Base-by-base conservation (phyloP, 2,888 invertebrate genomes). In the Cephus nigrinus region DNA sequence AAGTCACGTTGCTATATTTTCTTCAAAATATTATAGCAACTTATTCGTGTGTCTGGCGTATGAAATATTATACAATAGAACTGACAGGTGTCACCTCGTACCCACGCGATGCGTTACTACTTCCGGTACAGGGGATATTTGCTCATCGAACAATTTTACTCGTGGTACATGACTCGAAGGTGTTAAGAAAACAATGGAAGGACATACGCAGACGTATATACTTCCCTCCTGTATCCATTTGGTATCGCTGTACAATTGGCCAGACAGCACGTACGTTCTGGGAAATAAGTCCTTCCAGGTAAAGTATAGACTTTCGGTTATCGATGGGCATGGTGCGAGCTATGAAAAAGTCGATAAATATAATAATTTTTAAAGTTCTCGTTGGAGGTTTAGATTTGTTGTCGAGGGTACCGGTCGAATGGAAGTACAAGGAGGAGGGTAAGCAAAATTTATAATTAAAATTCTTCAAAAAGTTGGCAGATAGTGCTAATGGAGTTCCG, bases 401-500 rank as follows among this genome's bases (percentile, higher is more conserved):
- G 23, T 1, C 30, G 72, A 12, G 11, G 9, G 40, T 3, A 40
- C n/a, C n/a, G n/a, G 72, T n/a, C 74, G 34, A 33, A 32, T 12
- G 74, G 11, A 1, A 33, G 1, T 32, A 23, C 11, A 32, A 4
- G 3, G 15, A 23, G 71, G 11, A 30, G 12, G 31, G 32, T 12
- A 11, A 12, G 71, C 31, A 5, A 33, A 23, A 33, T 33, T 71
- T 71, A 75, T 78, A 78, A 78, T 78, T 78, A 78, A 78, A 78
- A 75, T 78, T 78, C 78, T 75, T 72, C 75, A 77, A 76, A 76
- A 76, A 78, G 55, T 68, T 68, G 83, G 82, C 83, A 80, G 87
- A 86, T 86, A 84, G 84, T 84, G 82, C 86, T 88, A 88, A 89
- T 88, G 86, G 86, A 88, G 85, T 83, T 82, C 81, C 82, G 87